Evolutionary conservation across 2,888 invertebrate species (phyloP).

Genomic region (Allophyes oxyacanthae): DNA sequence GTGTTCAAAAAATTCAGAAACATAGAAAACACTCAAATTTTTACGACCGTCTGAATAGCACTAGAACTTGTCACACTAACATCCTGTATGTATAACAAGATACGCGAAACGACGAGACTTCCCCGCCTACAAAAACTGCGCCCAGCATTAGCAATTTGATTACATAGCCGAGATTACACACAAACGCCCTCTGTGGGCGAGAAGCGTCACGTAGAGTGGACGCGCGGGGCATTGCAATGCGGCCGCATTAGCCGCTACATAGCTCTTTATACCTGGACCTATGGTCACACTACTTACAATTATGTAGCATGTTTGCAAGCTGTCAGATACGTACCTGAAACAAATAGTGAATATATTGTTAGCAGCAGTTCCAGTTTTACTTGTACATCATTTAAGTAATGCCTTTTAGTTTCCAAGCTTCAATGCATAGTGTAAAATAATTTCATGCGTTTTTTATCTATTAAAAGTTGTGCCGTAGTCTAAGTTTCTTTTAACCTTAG

Average conservation of each 20-base stretch:
- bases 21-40: slow-evolving; percentile 39
- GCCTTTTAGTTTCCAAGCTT: no score
- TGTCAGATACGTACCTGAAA: slow-evolving; percentile 64
- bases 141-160: slow-evolving; percentile 71
- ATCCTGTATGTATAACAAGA: slow-evolving; percentile 55
- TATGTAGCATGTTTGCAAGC: slow-evolving; percentile 29
- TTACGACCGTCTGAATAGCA: slow-evolving; percentile 43
- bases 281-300: slow-evolving; percentile 51
- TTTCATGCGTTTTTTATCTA: no score
- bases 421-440: no score
- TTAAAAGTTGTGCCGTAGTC: no score
- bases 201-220: slow-evolving; percentile 71
- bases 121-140: slow-evolving; percentile 60
- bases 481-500: no score
- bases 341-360: slow-evolving; percentile 37
- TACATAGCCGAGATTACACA: slow-evolving; percentile 68
- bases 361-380: slow-evolving; percentile 2
- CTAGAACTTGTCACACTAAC: slow-evolving; percentile 41
- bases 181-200: slow-evolving; percentile 71
- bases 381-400: neutral
- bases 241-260: slow-evolving; percentile 40
- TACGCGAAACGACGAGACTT: slow-evolving; percentile 31
- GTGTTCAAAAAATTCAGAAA: slow-evolving; percentile 43
- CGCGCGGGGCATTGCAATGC: slow-evolving; percentile 69
- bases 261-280: slow-evolving; percentile 34